Conservation (phyloP, 2,888 invertebrate genomes). For the Teleiodes luculella region DNA sequence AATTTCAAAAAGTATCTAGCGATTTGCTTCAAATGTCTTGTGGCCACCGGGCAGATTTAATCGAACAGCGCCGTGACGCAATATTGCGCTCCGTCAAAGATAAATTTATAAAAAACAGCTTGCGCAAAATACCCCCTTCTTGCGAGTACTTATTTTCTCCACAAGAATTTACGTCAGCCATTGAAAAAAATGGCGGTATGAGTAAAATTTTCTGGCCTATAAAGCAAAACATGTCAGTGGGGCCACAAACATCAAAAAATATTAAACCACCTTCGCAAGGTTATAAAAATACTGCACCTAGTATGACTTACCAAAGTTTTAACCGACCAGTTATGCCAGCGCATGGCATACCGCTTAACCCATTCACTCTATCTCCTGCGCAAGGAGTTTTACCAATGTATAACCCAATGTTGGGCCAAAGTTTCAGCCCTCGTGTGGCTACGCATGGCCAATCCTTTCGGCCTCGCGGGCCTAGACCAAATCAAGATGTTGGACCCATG, state of each 20-base stretch:
- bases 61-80: slow-evolving; percentile 15
- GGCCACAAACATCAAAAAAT: neutral
- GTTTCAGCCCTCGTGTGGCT: neutral
- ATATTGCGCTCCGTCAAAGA: slow-evolving; percentile 13
- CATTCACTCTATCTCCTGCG: neutral
- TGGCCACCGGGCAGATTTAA: slow-evolving; percentile 14
- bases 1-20: slow-evolving; percentile 12
- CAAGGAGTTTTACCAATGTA: neutral
- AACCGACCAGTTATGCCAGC: no score
- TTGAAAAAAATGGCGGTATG: slow-evolving; percentile 8
- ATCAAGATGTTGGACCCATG: neutral
- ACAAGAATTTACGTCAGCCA: neutral
- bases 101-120: slow-evolving; percentile 10
- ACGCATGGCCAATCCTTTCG: neutral
- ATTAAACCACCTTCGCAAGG: neutral
- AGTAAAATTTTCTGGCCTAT: slow-evolving; percentile 7
- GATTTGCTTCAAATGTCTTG: slow-evolving; percentile 15
- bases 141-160: slow-evolving; percentile 7
- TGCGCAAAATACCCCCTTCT: slow-evolving; percentile 15
- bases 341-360: neutral
- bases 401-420: neutral
- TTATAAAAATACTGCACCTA: neutral
- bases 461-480: no score
- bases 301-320: no score
- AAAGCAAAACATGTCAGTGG: neutral